phyloP scores from a whole-genome alignment of 2,113 vertebrate genomes.

The Hippotragus niger region DNA sequence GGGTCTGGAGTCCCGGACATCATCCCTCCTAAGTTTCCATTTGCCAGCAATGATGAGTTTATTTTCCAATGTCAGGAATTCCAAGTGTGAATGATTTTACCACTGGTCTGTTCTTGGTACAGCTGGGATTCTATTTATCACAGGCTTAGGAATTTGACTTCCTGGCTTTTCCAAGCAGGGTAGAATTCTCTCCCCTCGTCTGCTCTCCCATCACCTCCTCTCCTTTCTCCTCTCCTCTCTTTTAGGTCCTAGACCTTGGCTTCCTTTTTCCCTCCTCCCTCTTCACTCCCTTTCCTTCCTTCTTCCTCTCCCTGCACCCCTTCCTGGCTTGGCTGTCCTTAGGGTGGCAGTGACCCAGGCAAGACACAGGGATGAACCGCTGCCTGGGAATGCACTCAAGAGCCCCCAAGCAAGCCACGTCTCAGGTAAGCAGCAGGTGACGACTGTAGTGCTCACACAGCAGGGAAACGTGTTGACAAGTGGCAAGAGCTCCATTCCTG shows the following conservation, averaged over 20 bases:
- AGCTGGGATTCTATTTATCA: slow-evolving; percentile 68
- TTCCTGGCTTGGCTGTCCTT: neutral
- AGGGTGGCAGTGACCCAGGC: slow-evolving; percentile 5
- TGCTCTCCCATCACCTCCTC: neutral
- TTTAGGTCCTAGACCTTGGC: neutral
- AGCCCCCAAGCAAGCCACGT: neutral
- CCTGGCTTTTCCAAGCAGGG: slow-evolving; percentile 47
- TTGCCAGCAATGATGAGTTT: slow-evolving; percentile 7
- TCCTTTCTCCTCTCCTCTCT: neutral
- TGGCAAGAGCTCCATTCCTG: neutral
- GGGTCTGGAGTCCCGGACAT: neutral
- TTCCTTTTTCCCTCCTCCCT: neutral
- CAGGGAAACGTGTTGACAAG: neutral
- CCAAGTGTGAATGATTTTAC: slow-evolving; percentile 41
- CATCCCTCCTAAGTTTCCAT: neutral
- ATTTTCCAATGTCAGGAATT: slow-evolving; percentile 55
- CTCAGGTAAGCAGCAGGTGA: neutral
- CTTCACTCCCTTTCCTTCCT: neutral
- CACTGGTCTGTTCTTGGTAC: neutral
- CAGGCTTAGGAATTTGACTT: slow-evolving; percentile 52
- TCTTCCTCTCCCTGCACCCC: accelerated
- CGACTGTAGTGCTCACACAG: neutral
- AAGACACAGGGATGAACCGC: neutral
- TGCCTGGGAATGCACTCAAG: neutral
- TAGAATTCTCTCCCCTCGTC: neutral